These are phyloP conservation scores for Aptenodytes patagonicus DNA, from an alignment of 2,113 vertebrate species.

Conservation along the genomic window DNA sequence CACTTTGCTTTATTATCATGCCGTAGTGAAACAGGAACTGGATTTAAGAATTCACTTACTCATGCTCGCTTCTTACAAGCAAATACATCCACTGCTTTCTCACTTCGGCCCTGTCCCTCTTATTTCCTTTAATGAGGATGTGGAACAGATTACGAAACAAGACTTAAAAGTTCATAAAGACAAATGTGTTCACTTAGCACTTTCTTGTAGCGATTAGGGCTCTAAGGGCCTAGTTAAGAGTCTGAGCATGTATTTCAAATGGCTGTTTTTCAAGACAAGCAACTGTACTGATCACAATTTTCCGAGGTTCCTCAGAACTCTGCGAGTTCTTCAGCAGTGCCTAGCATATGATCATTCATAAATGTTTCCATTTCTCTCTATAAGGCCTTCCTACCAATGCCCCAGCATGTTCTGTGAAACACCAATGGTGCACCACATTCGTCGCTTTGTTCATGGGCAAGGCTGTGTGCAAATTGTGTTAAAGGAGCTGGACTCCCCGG, in stretches of 20 bases:
- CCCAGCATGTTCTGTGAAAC: constrained; percentile 97
- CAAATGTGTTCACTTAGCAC: not conserved
- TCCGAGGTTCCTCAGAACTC: not conserved
- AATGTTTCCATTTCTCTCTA: not conserved
- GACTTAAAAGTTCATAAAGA: not conserved
- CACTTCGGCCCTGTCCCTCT: not conserved
- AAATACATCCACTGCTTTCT: not conserved
- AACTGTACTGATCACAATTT: not conserved
- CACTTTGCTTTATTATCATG: not conserved
- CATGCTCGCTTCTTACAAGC: not conserved
- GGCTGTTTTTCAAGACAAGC: not conserved
- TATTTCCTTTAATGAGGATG: not conserved
- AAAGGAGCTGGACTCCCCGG: constrained; percentile 96
- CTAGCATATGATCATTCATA: not conserved
- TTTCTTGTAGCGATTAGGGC: not conserved
- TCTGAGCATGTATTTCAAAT: not conserved
- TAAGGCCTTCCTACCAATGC: constrained; percentile 94
- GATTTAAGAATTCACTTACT: not conserved
- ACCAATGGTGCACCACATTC: constrained; percentile 96
- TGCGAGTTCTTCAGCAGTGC: not conserved
- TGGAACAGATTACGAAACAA: not conserved
- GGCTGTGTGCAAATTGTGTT: constrained; percentile 98
- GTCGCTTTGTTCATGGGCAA: constrained; percentile 94
- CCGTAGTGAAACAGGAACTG: not conserved
- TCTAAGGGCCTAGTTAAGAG: not conserved